These are phyloP conservation scores for Luscinia megarhynchos DNA, from an alignment of 2,797 vertebrate species.

Conservation along the genomic window DNA sequence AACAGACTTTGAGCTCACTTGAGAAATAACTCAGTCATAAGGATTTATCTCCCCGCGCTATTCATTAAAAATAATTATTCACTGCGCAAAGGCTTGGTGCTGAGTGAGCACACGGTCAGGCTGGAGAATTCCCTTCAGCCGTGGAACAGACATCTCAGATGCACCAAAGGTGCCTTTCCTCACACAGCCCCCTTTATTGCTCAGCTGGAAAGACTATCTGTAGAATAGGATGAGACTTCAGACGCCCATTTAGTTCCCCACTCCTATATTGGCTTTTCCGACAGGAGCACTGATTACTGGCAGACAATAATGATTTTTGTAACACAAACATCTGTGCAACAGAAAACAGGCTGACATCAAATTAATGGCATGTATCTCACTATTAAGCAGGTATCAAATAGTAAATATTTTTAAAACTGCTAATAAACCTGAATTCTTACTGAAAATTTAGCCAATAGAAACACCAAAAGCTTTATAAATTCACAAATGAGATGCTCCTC, in stretches of 20 bases:
- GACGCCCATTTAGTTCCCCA: conserved; percentile 43
- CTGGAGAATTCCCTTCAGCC: conserved; percentile 17
- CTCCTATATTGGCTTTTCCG: background rate
- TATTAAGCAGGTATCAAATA: conserved; percentile 23
- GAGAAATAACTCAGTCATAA: conserved; percentile 61
- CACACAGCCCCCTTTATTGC: background rate
- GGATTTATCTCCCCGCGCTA: conserved; percentile 11
- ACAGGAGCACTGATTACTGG: background rate
- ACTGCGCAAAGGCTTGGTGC: background rate
- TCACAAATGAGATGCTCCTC: background rate
- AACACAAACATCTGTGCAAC: conserved; percentile 54
- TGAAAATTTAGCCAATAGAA: background rate
- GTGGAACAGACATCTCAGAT: background rate
- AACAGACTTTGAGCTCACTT: conserved; percentile 42
- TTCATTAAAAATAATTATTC: conserved; percentile 65
- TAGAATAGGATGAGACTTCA: conserved; percentile 39
- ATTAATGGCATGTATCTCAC: conserved; percentile 12
- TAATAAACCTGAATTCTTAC: background rate
- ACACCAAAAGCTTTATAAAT: background rate
- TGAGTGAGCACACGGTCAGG: background rate
- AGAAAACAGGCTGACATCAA: conserved; percentile 43
- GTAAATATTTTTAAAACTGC: background rate
- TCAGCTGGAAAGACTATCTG: conserved; percentile 23
- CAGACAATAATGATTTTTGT: conserved; percentile 47
- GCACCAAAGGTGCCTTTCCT: background rate